Evolutionary conservation across 2,113 vertebrate genomes (phyloP).

Genomic region (Vulpes vulpes): DNA sequence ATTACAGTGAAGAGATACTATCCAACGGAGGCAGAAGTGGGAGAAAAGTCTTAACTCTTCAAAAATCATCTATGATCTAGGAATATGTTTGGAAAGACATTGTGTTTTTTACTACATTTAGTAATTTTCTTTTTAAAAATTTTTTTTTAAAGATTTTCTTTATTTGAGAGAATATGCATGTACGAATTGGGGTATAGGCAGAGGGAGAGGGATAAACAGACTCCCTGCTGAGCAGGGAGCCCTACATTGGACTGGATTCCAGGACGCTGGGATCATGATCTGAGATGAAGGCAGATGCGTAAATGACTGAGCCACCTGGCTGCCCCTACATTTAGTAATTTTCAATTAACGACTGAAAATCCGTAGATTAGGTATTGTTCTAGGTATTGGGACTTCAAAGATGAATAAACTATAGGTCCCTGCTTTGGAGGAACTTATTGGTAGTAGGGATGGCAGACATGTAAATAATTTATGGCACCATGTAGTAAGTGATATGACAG

Average conservation of each 20-base stretch:
- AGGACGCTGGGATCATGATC: background rate
- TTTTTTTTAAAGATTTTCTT: background rate
- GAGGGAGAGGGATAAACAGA: background rate
- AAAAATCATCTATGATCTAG: constrained; percentile 8
- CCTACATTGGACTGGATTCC: background rate
- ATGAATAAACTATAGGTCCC: constrained; percentile 24
- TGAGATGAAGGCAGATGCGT: background rate
- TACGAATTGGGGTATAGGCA: background rate
- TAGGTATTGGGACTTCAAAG: background rate
- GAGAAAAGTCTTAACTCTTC: constrained; percentile 8
- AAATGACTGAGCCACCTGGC: background rate
- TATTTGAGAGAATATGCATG: background rate
- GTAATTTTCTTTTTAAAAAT: background rate
- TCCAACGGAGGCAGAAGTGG: constrained; percentile 16
- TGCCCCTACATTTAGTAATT: background rate
- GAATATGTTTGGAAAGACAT: constrained; percentile 25
- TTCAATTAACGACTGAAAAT: constrained; percentile 15
- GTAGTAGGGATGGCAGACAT: background rate
- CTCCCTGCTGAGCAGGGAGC: background rate
- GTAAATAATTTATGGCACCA: constrained; percentile 47
- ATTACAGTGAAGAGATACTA: background rate
- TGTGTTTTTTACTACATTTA: background rate
- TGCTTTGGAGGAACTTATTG: background rate
- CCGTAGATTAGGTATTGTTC: background rate
- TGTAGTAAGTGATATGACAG: background rate